phyloP scores from a whole-genome alignment of 1,140 invertebrate genomes.

The Drosophila bocki region DNA sequence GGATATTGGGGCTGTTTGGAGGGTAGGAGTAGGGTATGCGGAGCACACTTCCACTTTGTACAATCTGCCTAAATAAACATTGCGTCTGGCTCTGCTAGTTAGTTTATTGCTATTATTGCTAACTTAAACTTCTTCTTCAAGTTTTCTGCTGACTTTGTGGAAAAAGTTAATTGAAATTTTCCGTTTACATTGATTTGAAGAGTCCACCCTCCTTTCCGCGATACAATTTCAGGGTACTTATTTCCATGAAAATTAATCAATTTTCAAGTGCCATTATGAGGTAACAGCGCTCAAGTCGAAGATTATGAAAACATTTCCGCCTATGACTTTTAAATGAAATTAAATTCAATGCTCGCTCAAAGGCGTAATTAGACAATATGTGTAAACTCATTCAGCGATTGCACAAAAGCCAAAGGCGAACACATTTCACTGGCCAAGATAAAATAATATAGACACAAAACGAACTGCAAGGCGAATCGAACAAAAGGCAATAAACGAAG shows the following conservation, averaged over 20 bases:
- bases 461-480: conserved; percentile 29
- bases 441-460: conserved; percentile 25
- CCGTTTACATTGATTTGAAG: not conserved
- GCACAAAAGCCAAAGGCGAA: conserved; percentile 44
- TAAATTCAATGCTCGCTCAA: conserved; percentile 41
- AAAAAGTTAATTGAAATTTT: conserved; percentile 39
- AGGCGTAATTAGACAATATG: conserved; percentile 64
- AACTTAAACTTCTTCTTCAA: conserved; percentile 5
- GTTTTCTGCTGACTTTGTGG: conserved; percentile 19
- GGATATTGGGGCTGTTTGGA: conserved; percentile 15
- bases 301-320: conserved; percentile 59
- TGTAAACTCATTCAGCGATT: conserved; percentile 64
- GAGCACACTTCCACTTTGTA: conserved; percentile 1
- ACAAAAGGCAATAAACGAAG: conserved; percentile 47
- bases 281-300: conserved; percentile 15
- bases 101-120: conserved; percentile 19
- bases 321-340: conserved; percentile 35
- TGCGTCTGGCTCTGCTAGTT: not conserved
- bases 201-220: not conserved
- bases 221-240: not conserved
- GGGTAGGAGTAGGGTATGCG: not conserved
- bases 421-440: conserved; percentile 27
- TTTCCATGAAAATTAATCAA: conserved; percentile 29
- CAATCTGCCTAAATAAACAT: conserved; percentile 28
- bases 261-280: conserved; percentile 25